Evolutionary conservation across 2,888 invertebrate species (phyloP).

Genomic region (Reticulitermes lucifugus): DNA sequence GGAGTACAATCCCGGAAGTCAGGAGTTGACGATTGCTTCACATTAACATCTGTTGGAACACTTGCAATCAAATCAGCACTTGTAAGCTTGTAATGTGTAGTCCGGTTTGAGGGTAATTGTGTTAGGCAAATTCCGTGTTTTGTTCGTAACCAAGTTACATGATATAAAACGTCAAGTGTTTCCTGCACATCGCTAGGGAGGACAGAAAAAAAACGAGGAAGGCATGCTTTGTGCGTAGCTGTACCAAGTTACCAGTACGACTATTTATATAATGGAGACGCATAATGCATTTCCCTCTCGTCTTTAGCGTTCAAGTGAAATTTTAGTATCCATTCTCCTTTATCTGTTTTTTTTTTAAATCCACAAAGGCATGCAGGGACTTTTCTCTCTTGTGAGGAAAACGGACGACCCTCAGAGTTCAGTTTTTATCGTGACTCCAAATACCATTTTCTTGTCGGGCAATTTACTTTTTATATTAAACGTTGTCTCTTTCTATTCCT

Average conservation of each 20-base stretch:
- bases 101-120: not conserved
- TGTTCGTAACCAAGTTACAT: not conserved
- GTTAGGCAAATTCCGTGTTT: not conserved
- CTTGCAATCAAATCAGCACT: no score
- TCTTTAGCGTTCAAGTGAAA: not conserved
- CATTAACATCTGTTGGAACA: no score
- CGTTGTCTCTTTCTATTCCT: not conserved
- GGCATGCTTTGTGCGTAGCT: no score
- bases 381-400: not conserved
- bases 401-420: not conserved
- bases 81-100: no score
- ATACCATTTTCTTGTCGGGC: not conserved
- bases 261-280: not conserved
- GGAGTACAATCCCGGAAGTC: no score
- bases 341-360: not conserved
- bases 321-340: not conserved
- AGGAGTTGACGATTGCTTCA: no score
- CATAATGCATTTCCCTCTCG: no score
- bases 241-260: not conserved
- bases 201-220: no score
- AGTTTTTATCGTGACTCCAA: not conserved
- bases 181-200: not conserved
- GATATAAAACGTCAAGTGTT: not conserved
- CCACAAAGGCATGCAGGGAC: not conserved
- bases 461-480: conserved; percentile 9